phyloP scores from a whole-genome alignment of 1,140 invertebrate species.

The Drosophila azteca region DNA sequence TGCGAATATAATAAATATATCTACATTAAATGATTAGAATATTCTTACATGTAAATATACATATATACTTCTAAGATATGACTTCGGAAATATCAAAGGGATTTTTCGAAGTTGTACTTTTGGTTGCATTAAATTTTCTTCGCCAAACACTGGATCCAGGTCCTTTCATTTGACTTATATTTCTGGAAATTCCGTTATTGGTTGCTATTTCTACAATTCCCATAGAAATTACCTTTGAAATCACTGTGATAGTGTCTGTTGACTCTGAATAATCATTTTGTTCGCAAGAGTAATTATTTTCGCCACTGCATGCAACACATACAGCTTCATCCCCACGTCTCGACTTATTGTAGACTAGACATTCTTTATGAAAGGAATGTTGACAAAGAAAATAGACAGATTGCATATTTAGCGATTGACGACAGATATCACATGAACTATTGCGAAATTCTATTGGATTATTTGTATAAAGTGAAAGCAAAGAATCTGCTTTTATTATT shows the following conservation, averaged over 20 bases:
- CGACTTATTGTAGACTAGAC: slow-evolving; percentile 34
- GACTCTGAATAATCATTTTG: slow-evolving; percentile 1
- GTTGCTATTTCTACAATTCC: slow-evolving; percentile 23
- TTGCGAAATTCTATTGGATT: slow-evolving; percentile 71
- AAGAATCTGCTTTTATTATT: slow-evolving; percentile 17
- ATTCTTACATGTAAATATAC: too few species aligned
- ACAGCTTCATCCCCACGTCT: slow-evolving; percentile 5
- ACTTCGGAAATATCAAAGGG: too few species aligned
- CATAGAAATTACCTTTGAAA: slow-evolving; percentile 38
- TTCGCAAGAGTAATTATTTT: neutral
- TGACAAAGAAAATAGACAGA: slow-evolving; percentile 67
- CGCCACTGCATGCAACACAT: slow-evolving; percentile 44
- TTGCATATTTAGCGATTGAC: slow-evolving; percentile 45
- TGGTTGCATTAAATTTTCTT: too few species aligned
- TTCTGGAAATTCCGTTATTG: too few species aligned
- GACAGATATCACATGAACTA: slow-evolving; percentile 58
- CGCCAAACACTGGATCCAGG: too few species aligned
- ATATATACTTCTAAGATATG: too few species aligned
- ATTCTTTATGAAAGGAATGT: slow-evolving; percentile 69
- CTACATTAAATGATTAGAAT: too few species aligned
- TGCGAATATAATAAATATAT: too few species aligned
- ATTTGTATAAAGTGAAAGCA: slow-evolving; percentile 32
- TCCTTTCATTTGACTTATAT: too few species aligned
- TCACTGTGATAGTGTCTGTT: slow-evolving; percentile 22
- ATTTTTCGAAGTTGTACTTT: too few species aligned